Evolutionary conservation across 1,140 invertebrate genomes (phyloP).

Genomic region (Drosophila orosa): DNA sequence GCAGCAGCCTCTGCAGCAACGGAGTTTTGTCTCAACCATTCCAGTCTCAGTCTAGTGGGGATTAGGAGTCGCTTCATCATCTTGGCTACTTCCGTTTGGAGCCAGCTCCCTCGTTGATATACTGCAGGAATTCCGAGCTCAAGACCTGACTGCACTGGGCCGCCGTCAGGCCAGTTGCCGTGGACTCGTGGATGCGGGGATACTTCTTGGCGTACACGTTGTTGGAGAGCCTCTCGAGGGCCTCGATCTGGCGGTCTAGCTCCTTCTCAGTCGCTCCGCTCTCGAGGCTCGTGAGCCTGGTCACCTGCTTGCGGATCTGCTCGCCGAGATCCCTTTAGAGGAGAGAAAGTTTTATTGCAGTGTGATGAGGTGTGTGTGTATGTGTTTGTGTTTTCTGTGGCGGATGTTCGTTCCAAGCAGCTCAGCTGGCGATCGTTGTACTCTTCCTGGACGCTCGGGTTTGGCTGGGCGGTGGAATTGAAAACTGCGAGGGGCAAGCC

Average conservation of each 20-base stretch:
- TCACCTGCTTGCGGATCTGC: constrained; percentile 89
- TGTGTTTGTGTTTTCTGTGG: constrained; percentile 14
- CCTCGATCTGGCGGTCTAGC: constrained; percentile 88
- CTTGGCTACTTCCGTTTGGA: constrained; percentile 22
- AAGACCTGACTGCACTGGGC: constrained; percentile 90
- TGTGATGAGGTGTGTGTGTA: constrained; percentile 3
- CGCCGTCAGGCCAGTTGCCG: constrained; percentile 88
- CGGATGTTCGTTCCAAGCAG: constrained; percentile 53
- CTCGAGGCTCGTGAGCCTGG: constrained; percentile 87
- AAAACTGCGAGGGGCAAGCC: not conserved
- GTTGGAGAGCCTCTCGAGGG: constrained; percentile 88
- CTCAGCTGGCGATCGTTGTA: constrained; percentile 9
- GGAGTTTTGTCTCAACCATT: constrained; percentile 11
- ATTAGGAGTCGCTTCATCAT: constrained; percentile 39
- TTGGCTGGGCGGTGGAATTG: not conserved
- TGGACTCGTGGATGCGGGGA: constrained; percentile 85
- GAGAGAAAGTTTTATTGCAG: constrained; percentile 56
- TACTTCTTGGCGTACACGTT: constrained; percentile 90
- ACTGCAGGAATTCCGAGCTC: constrained; percentile 89
- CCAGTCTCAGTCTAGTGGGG: constrained; percentile 59
- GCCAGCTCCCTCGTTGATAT: constrained; percentile 86
- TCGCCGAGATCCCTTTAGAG: constrained; percentile 89
- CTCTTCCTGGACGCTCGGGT: not conserved
- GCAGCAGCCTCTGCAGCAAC: constrained; percentile 11
- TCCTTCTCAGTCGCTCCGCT: constrained; percentile 85